phyloP scores from a whole-genome alignment of 2,888 invertebrate species.

The Seladonia tumulorum region DNA sequence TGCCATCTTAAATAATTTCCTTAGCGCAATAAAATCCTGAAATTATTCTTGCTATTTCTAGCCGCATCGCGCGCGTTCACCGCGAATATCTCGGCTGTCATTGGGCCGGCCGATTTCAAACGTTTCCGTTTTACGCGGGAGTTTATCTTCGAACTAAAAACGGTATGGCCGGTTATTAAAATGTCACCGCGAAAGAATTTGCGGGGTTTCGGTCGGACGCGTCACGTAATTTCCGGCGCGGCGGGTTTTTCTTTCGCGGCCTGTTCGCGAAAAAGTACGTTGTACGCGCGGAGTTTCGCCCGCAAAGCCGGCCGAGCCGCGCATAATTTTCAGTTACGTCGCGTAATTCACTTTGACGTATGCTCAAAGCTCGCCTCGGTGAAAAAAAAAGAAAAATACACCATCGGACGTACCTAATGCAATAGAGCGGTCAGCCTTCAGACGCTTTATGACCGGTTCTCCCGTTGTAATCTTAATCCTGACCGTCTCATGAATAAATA shows the following conservation, averaged over 20 bases:
- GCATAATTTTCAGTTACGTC: conserved; percentile 38
- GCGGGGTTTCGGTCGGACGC: conserved; percentile 1
- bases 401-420: conserved; percentile 6
- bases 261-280: not conserved
- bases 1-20: not conserved
- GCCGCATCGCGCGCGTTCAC: not conserved
- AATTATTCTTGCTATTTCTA: not conserved
- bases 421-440: not conserved
- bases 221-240: conserved; percentile 8
- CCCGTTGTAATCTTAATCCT: not conserved
- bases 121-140: not conserved
- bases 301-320: not conserved
- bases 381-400: conserved; percentile 13
- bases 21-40: not conserved
- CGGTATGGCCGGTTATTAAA: conserved; percentile 13
- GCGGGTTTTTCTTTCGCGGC: conserved; percentile 9
- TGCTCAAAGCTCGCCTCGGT: conserved; percentile 1
- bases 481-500: not conserved
- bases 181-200: conserved; percentile 27
- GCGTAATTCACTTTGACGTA: conserved; percentile 36
- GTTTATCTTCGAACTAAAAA: conserved; percentile 4
- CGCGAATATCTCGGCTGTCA: not conserved
- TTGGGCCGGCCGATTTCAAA: not conserved
- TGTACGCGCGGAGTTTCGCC: not conserved
- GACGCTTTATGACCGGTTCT: not conserved